These are phyloP conservation scores for Menidia menidia DNA, from an alignment of 2,797 vertebrate genomes.

Conservation along the genomic window DNA sequence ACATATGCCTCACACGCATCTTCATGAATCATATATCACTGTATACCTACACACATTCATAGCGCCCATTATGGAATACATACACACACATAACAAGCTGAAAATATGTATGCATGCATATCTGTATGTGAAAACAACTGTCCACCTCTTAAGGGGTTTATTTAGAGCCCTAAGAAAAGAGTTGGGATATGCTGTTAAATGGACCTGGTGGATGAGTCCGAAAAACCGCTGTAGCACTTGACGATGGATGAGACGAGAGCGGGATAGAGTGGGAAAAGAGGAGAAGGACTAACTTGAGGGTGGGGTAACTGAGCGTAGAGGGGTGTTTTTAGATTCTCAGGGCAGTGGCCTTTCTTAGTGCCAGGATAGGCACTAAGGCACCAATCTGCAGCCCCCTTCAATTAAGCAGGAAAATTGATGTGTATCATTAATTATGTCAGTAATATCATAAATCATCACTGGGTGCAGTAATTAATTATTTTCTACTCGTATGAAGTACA, in stretches of 20 bases:
- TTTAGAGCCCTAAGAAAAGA: constrained; percentile 64
- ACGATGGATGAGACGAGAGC: constrained; percentile 45
- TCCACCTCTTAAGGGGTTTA: constrained; percentile 65
- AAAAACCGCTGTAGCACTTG: constrained; percentile 14
- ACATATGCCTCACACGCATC: constrained; percentile 84
- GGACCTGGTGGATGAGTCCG: constrained; percentile 44
- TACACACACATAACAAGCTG: constrained; percentile 35
- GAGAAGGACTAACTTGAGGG: constrained; percentile 42
- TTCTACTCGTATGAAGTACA: constrained; percentile 91
- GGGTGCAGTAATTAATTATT: constrained; percentile 96
- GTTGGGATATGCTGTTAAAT: constrained; percentile 59
- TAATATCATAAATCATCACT: constrained; percentile 96
- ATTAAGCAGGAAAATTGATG: constrained; percentile 95
- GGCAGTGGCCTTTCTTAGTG: constrained; percentile 79
- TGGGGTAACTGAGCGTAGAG: constrained; percentile 38
- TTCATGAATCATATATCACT: constrained; percentile 86
- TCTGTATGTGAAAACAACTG: constrained; percentile 73
- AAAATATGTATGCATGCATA: constrained; percentile 65
- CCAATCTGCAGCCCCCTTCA: constrained; percentile 86
- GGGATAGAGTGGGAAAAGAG: constrained; percentile 40
- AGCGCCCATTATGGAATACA: constrained; percentile 71
- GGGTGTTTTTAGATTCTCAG: constrained; percentile 68
- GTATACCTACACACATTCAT: constrained; percentile 79
- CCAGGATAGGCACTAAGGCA: constrained; percentile 63
- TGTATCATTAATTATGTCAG: constrained; percentile 98